These are phyloP conservation scores for Cephonodes hylas DNA, from an alignment of 2,888 invertebrate species.

Conservation along the genomic window DNA sequence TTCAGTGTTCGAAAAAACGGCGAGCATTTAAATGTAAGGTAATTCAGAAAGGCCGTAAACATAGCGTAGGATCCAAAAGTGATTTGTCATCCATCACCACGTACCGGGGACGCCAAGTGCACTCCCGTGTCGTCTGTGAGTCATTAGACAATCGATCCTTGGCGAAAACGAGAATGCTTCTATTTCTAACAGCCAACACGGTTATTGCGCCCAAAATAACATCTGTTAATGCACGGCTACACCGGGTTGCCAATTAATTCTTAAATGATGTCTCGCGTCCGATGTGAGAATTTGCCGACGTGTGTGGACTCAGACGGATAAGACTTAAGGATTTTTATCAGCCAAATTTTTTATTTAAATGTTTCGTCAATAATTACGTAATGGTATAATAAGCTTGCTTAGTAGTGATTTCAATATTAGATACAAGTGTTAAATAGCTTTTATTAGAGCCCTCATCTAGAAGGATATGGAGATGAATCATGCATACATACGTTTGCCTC, in stretches of 20 bases:
- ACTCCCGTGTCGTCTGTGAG: conserved; percentile 70
- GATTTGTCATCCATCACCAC: conserved; percentile 73
- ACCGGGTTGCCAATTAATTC: conserved; percentile 20
- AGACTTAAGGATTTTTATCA: no score
- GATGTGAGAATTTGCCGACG: background rate
- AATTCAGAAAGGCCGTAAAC: conserved; percentile 50
- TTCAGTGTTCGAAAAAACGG: conserved; percentile 31
- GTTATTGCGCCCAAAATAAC: conserved; percentile 29
- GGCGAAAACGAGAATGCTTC: conserved; percentile 35
- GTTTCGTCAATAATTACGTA: no score
- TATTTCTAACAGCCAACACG: conserved; percentile 31
- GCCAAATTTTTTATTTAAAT: no score
- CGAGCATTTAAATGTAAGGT: conserved; percentile 51
- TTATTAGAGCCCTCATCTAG: no score
- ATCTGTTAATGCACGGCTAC: conserved; percentile 12
- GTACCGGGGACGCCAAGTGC: conserved; percentile 67
- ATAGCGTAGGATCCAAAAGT: conserved; percentile 60
- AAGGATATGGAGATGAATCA: no score
- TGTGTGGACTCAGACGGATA: background rate
- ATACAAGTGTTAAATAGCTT: no score
- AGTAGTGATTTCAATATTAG: no score
- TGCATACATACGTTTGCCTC: no score
- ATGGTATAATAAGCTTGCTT: no score
- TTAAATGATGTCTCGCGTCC: background rate
- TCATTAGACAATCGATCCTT: conserved; percentile 76